phyloP scores from a whole-genome alignment of 2,797 vertebrate genomes.

The Glyptemys insculpta region DNA sequence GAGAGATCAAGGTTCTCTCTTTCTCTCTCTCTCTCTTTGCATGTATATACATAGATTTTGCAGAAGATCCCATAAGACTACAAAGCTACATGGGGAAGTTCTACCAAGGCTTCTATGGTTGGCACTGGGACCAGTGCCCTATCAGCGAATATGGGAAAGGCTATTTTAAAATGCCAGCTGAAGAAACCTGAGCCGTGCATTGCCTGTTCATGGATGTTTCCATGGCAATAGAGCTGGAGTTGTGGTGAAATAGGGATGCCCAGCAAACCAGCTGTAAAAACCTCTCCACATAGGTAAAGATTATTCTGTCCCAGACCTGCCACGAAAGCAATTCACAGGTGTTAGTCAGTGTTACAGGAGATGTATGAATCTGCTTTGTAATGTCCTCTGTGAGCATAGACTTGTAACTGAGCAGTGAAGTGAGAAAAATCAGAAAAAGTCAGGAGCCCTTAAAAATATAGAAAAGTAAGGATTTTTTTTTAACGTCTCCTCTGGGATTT shows the following conservation, averaged over 20 bases:
- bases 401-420: not conserved
- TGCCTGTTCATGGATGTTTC: not conserved
- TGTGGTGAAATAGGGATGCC: not conserved
- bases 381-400: not conserved
- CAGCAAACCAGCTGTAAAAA: not conserved
- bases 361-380: no score
- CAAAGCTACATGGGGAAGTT: not conserved
- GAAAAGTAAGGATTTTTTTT: not conserved
- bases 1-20: not conserved
- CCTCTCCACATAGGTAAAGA: not conserved
- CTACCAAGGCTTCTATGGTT: fast-evolving
- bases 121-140: not conserved
- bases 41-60: fast-evolving
- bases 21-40: not conserved
- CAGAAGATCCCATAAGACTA: no score
- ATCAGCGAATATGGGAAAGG: not conserved
- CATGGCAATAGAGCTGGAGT: not conserved
- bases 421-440: not conserved
- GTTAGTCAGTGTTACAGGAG: not conserved
- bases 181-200: not conserved
- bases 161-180: not conserved
- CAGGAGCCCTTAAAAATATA: not conserved
- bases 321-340: not conserved
- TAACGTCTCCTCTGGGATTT: no score
- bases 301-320: not conserved